Conservation (phyloP, 1,140 invertebrate genomes). For the Bilobella aurantiaca region DNA sequence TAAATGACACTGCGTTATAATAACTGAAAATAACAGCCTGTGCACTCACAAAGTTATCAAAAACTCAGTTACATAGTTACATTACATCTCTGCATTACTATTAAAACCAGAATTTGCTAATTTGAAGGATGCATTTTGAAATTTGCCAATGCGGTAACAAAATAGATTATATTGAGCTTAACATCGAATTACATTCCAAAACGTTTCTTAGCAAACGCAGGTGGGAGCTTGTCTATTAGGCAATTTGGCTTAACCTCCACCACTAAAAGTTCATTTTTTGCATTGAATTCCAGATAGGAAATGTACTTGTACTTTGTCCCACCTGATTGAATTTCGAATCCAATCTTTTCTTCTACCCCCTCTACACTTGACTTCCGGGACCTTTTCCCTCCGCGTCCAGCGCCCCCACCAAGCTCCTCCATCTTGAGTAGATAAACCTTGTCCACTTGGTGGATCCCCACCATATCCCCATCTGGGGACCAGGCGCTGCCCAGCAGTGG, state of each 20-base stretch:
- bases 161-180: too few relatives aligned
- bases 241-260: conserved; percentile 29
- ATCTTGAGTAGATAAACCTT: conserved; percentile 24
- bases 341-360: background rate
- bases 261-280: conserved; percentile 18
- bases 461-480: conserved; percentile 14
- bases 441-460: conserved; percentile 21
- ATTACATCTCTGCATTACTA: too few relatives aligned
- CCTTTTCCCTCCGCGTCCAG: conserved; percentile 14
- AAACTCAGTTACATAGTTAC: too few relatives aligned
- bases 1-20: too few relatives aligned
- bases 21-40: too few relatives aligned
- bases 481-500: conserved; percentile 24
- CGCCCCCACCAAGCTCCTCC: background rate
- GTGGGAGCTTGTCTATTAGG: conserved; percentile 27
- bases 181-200: conserved; percentile 33
- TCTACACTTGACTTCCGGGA: background rate
- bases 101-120: too few relatives aligned
- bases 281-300: conserved; percentile 22
- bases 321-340: conserved; percentile 20
- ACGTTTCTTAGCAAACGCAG: conserved; percentile 31
- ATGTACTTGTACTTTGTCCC: conserved; percentile 26
- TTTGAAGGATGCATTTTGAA: too few relatives aligned
- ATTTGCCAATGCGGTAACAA: too few relatives aligned
- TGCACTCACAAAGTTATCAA: too few relatives aligned